Percentiles rank a stretch among this genome's conserved stretches.
phyloP scores from a whole-genome alignment of 2,113 vertebrate genomes.

The Lampris incognitus region DNA sequence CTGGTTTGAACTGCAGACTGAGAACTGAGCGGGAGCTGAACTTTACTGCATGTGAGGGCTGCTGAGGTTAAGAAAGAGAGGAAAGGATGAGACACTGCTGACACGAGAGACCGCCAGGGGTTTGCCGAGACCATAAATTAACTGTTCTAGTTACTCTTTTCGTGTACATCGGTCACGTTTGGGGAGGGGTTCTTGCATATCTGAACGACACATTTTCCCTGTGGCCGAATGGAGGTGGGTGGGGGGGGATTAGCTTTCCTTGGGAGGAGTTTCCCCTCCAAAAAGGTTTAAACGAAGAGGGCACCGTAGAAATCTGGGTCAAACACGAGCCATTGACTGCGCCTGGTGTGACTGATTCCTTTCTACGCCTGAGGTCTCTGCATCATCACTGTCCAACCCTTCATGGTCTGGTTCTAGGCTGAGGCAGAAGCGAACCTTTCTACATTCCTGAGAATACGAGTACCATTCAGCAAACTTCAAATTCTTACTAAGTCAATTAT shows the following conservation, averaged over 20 bases:
- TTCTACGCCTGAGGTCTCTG: slow-evolving; percentile 49
- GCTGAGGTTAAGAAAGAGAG: slow-evolving; percentile 63
- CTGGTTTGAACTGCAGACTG: slow-evolving; percentile 63
- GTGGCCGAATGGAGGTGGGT: no score
- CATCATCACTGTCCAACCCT: slow-evolving; percentile 62
- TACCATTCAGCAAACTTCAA: slow-evolving; percentile 76
- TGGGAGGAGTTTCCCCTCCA: not conserved
- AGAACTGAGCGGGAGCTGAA: slow-evolving; percentile 60
- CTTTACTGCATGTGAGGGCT: slow-evolving; percentile 71
- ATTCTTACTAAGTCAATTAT: slow-evolving; percentile 76
- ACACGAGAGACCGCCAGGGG: slow-evolving; percentile 41
- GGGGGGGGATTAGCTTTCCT: not conserved
- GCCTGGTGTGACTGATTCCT: slow-evolving; percentile 11
- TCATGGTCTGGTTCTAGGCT: slow-evolving; percentile 70
- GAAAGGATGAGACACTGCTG: slow-evolving; percentile 64
- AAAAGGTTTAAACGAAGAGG: not conserved
- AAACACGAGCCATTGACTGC: slow-evolving; percentile 37
- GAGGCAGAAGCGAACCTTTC: slow-evolving; percentile 78
- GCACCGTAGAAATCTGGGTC: slow-evolving; percentile 30
- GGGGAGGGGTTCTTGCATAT: not conserved
- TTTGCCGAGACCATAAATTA: slow-evolving; percentile 2
- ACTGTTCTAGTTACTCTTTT: slow-evolving; percentile 1
- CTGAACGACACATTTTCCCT: no score
- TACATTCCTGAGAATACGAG: slow-evolving; percentile 81
- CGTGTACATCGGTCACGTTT: slow-evolving; percentile 15